A percentile compares a stretch with the other conserved stretches of the same genome.
Conservation (phyloP, 2,113 vertebrate genomes). For the Carassius carassius region DNA sequence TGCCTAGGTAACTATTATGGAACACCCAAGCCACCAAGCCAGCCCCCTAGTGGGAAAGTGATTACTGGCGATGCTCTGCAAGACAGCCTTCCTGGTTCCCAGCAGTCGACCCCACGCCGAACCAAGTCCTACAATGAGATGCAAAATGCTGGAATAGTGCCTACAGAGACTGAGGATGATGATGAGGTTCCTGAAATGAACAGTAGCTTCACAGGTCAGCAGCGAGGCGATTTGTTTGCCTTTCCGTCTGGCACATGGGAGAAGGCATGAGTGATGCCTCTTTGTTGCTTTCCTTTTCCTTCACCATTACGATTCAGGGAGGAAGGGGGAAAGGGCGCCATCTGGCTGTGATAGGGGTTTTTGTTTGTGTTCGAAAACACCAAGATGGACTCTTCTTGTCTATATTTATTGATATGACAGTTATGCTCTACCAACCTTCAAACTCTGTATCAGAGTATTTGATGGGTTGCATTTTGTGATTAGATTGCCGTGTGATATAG, state of each 20-base stretch:
- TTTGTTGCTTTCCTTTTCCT: constrained; percentile 29
- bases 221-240: constrained; percentile 4
- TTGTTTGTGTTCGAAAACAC: background rate
- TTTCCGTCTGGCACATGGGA: constrained; percentile 1
- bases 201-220: constrained; percentile 98
- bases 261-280: constrained; percentile 9
- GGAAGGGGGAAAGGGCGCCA: constrained; percentile 65
- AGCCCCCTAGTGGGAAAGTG: constrained; percentile 95
- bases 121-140: constrained; percentile 99
- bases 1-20: constrained; percentile 99
- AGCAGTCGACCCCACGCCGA: constrained; percentile 91
- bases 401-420: background rate
- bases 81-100: constrained; percentile 87
- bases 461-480: background rate
- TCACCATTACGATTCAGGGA: constrained; percentile 21
- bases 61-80: constrained; percentile 93
- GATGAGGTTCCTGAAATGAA: constrained; percentile 98
- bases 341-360: constrained; percentile 65
- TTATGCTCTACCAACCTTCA: background rate
- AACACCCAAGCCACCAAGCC: constrained; percentile 97
- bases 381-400: constrained; percentile 9
- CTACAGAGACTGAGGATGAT: constrained; percentile 88
- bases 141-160: constrained; percentile 99
- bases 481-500: background rate
- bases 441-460: background rate